A percentile compares a stretch with the other conserved stretches of the same genome.
These are phyloP conservation scores for Crossocerus cetratus DNA, from an alignment of 2,888 invertebrate species.

Conservation along the genomic window DNA sequence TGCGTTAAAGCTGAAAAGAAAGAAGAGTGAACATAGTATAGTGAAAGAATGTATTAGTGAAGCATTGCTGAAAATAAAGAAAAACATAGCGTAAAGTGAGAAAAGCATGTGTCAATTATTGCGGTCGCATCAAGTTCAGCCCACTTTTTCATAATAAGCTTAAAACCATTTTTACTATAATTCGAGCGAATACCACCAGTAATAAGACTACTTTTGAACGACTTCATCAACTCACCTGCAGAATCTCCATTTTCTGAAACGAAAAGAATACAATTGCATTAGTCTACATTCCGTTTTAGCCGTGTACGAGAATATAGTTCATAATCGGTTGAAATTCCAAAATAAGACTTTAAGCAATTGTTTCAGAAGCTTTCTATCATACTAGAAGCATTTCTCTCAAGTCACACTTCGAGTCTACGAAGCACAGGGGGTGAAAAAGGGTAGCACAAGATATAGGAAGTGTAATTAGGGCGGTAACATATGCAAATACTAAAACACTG, in stretches of 20 bases:
- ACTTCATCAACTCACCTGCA: conserved; percentile 62
- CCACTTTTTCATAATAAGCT: conserved; percentile 24
- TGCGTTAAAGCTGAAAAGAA: conserved; percentile 29
- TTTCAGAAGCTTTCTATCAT: no score
- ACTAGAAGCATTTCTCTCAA: no score
- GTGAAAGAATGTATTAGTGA: neutral
- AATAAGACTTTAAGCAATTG: no score
- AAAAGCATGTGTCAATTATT: neutral
- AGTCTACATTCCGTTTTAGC: no score
- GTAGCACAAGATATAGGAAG: no score
- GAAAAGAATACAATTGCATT: conserved; percentile 12
- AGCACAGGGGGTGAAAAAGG: no score
- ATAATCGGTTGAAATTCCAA: no score
- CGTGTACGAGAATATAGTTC: no score
- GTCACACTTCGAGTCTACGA: no score
- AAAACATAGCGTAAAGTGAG: neutral
- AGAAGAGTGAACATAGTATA: conserved; percentile 22
- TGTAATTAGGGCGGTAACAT: no score
- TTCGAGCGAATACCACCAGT: conserved; percentile 47
- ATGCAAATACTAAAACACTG: no score
- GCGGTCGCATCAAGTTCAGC: conserved; percentile 9
- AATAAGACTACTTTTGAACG: conserved; percentile 10
- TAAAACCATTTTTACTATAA: neutral
- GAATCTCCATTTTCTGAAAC: conserved; percentile 69
- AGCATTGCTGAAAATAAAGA: neutral